These are phyloP conservation scores for Venusia cambrica DNA, from an alignment of 2,888 invertebrate genomes.

Conservation along the genomic window DNA sequence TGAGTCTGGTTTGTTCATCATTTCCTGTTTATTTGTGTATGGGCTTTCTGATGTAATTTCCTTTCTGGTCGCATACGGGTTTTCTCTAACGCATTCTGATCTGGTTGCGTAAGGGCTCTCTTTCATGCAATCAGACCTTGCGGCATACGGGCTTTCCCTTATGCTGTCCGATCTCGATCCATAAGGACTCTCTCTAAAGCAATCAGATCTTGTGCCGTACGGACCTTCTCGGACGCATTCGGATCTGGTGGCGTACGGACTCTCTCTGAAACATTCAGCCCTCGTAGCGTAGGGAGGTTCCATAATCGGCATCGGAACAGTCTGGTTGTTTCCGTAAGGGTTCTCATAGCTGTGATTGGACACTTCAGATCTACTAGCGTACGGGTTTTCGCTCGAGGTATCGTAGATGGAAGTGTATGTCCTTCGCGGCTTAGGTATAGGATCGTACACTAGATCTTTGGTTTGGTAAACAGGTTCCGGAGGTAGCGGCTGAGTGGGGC, in stretches of 20 bases:
- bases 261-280: conserved; percentile 44
- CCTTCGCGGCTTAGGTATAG: conserved; percentile 75
- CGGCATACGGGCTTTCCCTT: conserved; percentile 45
- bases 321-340: conserved; percentile 66
- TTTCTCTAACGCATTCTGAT: conserved; percentile 43
- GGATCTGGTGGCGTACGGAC: conserved; percentile 42
- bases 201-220: conserved; percentile 44
- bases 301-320: conserved; percentile 62
- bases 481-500: conserved; percentile 75
- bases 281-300: conserved; percentile 53
- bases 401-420: conserved; percentile 73
- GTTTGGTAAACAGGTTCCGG: conserved; percentile 78
- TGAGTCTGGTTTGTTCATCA: conserved; percentile 56
- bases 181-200: conserved; percentile 44
- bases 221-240: conserved; percentile 47
- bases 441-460: conserved; percentile 73
- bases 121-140: conserved; percentile 40
- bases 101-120: conserved; percentile 40
- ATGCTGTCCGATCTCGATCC: conserved; percentile 43
- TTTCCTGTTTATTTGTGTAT: conserved; percentile 53
- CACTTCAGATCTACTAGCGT: conserved; percentile 64
- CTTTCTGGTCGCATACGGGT: conserved; percentile 42
- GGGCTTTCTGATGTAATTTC: conserved; percentile 46
- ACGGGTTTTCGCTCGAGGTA: conserved; percentile 69
- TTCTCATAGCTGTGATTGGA: conserved; percentile 69